Evolutionary conservation across 2,797 vertebrate genomes (phyloP).

Genomic region (Epinephelus coioides): DNA sequence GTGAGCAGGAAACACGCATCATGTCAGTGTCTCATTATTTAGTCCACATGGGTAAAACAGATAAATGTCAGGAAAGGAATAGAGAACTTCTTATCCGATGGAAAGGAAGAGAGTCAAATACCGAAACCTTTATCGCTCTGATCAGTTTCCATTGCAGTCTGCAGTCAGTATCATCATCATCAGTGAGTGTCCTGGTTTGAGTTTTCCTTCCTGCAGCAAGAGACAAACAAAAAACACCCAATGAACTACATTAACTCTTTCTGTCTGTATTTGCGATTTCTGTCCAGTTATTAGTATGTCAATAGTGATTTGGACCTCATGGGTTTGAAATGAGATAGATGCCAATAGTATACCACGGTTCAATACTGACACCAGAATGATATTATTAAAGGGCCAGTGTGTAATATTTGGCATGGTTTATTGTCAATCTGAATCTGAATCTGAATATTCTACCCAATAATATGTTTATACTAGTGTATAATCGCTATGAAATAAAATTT

Average conservation of each 20-base stretch:
- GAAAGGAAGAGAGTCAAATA: constrained; percentile 46
- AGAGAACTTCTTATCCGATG: constrained; percentile 47
- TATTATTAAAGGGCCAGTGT: not conserved
- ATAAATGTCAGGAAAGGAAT: constrained; percentile 38
- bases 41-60: not conserved
- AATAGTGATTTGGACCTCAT: too few relatives aligned
- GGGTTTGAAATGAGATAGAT: not conserved
- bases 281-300: not conserved
- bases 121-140: constrained; percentile 33
- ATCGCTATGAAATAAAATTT: too few relatives aligned
- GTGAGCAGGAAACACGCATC: constrained; percentile 4
- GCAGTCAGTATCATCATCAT: constrained; percentile 11
- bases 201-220: constrained; percentile 19
- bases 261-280: not conserved
- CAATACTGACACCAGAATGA: not conserved
- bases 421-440: too few relatives aligned
- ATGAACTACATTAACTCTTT: not conserved
- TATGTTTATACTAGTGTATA: too few relatives aligned
- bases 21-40: constrained; percentile 6
- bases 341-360: too few relatives aligned
- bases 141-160: constrained; percentile 60
- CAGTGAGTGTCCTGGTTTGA: constrained; percentile 2
- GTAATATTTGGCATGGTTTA: too few relatives aligned
- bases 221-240: constrained; percentile 4
- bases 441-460: too few relatives aligned